phyloP scores from a whole-genome alignment of 2,797 vertebrate species.

The Podargus strigoides region DNA sequence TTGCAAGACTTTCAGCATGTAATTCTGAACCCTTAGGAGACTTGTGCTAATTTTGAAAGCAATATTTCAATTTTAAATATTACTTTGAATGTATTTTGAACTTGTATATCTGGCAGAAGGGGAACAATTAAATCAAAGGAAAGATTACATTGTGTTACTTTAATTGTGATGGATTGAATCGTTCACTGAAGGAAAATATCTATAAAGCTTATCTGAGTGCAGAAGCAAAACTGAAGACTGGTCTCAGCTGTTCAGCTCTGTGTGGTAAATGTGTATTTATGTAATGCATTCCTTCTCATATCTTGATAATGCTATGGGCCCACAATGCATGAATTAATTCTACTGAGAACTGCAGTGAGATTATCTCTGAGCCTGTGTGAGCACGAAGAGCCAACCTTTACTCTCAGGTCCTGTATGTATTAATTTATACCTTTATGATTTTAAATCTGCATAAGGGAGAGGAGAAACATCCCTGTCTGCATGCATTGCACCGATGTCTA shows the following conservation, averaged over 20 bases:
- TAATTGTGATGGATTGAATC: conserved; percentile 32
- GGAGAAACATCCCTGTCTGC: neutral
- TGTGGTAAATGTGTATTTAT: neutral
- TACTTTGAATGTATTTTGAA: conserved; percentile 1
- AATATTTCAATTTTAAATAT: conserved; percentile 21
- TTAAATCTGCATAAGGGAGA: neutral
- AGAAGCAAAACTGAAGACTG: neutral
- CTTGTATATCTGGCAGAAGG: neutral
- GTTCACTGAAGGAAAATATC: conserved; percentile 26
- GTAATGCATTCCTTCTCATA: conserved; percentile 5
- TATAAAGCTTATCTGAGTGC: neutral
- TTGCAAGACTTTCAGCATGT: conserved; percentile 12
- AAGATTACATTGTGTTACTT: conserved; percentile 15
- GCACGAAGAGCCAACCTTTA: neutral
- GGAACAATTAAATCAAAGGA: conserved; percentile 27
- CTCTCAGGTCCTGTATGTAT: neutral
- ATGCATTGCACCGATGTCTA: neutral
- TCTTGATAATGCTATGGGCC: neutral
- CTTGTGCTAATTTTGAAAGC: conserved; percentile 19
- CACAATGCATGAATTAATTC: neutral
- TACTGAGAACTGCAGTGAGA: neutral
- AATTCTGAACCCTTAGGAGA: conserved; percentile 23
- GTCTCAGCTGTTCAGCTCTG: neutral
- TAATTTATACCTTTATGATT: neutral
- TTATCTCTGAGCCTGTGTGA: neutral